These are phyloP conservation scores for Schizopygopsis pylzovi DNA, from an alignment of 2,797 vertebrate species.

Conservation along the genomic window DNA sequence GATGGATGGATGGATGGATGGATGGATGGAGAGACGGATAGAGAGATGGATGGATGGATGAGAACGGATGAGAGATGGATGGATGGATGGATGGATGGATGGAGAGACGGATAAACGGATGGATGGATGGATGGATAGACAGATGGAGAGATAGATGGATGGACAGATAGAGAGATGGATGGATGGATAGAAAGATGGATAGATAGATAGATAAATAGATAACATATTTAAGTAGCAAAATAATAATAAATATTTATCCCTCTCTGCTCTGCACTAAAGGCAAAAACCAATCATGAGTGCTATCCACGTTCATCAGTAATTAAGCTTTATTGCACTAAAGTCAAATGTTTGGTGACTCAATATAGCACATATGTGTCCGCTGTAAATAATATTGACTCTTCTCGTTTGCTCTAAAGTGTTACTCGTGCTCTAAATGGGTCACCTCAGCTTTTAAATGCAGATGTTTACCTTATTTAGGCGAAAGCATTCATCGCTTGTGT, in stretches of 20 bases:
- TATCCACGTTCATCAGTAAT: background rate
- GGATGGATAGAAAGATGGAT: too few species aligned
- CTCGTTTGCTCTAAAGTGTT: constrained; percentile 7
- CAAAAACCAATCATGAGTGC: background rate
- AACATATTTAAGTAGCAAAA: background rate
- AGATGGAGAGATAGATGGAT: background rate
- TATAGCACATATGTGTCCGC: background rate
- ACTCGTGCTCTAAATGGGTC: background rate
- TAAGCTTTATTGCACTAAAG: background rate
- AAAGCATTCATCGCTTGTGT: background rate
- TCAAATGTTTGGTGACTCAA: constrained; percentile 18
- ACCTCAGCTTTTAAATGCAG: background rate
- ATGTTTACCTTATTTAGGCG: background rate
- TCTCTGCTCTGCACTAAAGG: background rate
- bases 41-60: too few species aligned
- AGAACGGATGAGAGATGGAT: too few species aligned
- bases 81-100: background rate
- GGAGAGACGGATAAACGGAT: background rate
- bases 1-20: background rate
- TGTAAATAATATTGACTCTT: constrained; percentile 15
- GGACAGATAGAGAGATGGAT: too few species aligned
- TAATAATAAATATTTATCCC: background rate
- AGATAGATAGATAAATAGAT: background rate
- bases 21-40: too few species aligned
- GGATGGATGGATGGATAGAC: background rate